Conservation (phyloP, 2,888 invertebrate species). For the Hyles lineata region DNA sequence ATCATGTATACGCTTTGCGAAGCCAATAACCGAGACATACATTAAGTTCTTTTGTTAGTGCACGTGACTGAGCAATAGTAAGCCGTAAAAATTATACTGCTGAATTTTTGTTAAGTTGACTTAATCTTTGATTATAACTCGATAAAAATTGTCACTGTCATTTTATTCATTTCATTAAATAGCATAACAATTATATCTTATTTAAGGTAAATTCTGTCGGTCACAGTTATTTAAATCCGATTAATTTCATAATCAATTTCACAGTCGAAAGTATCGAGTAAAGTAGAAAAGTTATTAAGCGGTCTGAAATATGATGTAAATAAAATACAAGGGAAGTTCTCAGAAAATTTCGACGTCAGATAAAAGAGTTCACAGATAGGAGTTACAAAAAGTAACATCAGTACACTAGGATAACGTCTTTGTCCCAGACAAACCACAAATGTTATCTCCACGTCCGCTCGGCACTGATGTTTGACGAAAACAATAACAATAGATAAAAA, state of each 20-base stretch:
- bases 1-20: no score
- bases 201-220: background rate
- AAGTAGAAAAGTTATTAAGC: background rate
- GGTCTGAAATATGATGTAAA: background rate
- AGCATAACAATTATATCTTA: background rate
- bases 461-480: constrained; percentile 35
- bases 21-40: no score
- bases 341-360: background rate
- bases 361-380: background rate
- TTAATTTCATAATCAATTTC: background rate
- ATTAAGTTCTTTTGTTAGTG: no score
- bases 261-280: background rate
- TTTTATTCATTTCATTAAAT: no score
- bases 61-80: no score
- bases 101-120: no score
- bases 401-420: constrained; percentile 14
- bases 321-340: background rate
- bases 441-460: constrained; percentile 17
- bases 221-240: background rate
- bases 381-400: constrained; percentile 8
- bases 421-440: constrained; percentile 17
- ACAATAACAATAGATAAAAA: constrained; percentile 54
- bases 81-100: no score
- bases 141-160: no score
- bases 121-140: no score